Evolutionary conservation across 2,888 invertebrate species (phyloP), one percentile per base, ranked within the genome.

Genomic region (Gryllus longicercus): DNA sequence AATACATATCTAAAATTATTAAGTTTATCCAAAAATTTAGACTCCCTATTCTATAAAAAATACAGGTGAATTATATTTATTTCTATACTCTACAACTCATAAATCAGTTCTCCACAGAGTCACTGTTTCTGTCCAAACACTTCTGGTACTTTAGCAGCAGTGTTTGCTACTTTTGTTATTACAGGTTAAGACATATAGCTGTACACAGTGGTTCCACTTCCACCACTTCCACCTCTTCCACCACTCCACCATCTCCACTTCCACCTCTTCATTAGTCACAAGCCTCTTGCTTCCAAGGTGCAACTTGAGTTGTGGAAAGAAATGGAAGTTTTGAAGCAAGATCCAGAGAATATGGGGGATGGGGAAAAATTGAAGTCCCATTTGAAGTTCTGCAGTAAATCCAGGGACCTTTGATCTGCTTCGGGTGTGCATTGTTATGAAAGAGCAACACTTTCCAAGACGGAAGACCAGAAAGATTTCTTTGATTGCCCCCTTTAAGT

Each of bases 401-500:
- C 18, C 49, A 2, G 76, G 76, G 49, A 49, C 76, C 23, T 21
- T n/a, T 16, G 76, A 49, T 2, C 76, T 38, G 49, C 25, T 2
- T 75, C 4, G 75, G 75, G 75, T n/a, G 75, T 2, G 18, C 75
- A 4, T 75, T 75, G 75, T 75, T 14, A 75, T 75, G 75, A 75
- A 75, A 75, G 12, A 75, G 75, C 18, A 75, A 75, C 75, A n/a
- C 76, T 14, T 76, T 76, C 25, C 18, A 38, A 76, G 76, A 76
- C 18, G 38, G 76, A 76, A 76, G 76, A 18, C 76, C 25, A 38
- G 76, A 11, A 76, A 18, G 2, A 38, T 49, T 76, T 76, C 11
- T 76, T 76, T 76, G 49, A 76, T 76, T 23, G 76, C 38, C 38
- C 76, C 5, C 38, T 38, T 3, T 0, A 5, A 5, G 0, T 38